A percentile compares a stretch with the other conserved stretches of the same genome.
Evolutionary conservation across 2,797 vertebrate species (phyloP).

Genomic region (Basileuterus tristriatus): DNA sequence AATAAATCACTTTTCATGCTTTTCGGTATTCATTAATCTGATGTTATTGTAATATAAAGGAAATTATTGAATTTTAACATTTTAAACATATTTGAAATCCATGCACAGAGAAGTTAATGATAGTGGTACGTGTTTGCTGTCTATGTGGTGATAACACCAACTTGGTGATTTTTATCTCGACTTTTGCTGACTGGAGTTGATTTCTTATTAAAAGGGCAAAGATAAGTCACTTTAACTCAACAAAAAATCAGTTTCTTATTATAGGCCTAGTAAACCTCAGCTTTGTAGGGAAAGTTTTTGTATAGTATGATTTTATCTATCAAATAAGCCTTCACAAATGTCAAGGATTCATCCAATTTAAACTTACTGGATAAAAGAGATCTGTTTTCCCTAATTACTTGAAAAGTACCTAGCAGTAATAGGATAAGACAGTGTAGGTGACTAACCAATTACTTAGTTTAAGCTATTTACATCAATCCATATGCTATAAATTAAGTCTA

Average conservation of each 20-base stretch:
- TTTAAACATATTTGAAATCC: constrained; percentile 45
- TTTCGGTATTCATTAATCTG: constrained; percentile 34
- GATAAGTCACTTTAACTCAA: constrained; percentile 59
- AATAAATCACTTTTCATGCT: constrained; percentile 38
- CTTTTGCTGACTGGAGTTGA: constrained; percentile 51
- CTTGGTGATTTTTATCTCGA: constrained; percentile 50
- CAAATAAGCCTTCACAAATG: constrained; percentile 38
- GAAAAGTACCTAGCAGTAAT: constrained; percentile 49
- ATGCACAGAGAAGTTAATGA: neutral
- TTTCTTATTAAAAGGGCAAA: constrained; percentile 61
- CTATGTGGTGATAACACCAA: constrained; percentile 1
- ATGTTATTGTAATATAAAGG: neutral
- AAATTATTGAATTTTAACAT: constrained; percentile 33
- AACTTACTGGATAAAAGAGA: constrained; percentile 20
- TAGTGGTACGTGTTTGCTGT: neutral
- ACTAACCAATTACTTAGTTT: constrained; percentile 63
- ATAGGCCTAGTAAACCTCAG: neutral
- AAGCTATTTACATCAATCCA: constrained; percentile 67
- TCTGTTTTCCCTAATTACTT: constrained; percentile 47
- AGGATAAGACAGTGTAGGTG: constrained; percentile 52
- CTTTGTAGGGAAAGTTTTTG: neutral
- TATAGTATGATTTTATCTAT: constrained; percentile 40
- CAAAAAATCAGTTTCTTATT: constrained; percentile 50
- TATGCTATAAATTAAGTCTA: constrained; percentile 65
- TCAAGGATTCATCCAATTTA: constrained; percentile 45